These are phyloP conservation scores for Rhogogaster chlorosoma DNA, from an alignment of 2,888 invertebrate genomes.

Conservation along the genomic window DNA sequence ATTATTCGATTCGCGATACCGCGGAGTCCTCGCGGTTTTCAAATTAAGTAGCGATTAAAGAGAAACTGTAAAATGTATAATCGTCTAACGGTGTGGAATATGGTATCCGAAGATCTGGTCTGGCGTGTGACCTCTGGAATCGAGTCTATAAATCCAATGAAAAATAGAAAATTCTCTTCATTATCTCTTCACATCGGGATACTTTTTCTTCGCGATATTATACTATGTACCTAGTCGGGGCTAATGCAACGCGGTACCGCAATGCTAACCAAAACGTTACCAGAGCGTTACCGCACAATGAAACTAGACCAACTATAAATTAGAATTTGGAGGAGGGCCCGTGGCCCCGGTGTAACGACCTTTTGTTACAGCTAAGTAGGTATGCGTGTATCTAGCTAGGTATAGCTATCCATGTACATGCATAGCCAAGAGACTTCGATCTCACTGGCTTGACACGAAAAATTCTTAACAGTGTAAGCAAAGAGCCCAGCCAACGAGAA, in stretches of 20 bases:
- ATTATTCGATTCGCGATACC: neutral
- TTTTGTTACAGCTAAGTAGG: neutral
- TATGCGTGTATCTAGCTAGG: neutral
- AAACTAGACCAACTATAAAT: constrained; percentile 14
- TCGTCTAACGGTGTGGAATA: neutral
- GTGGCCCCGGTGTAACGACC: constrained; percentile 23
- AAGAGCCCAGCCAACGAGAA: neutral
- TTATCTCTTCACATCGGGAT: too few relatives aligned
- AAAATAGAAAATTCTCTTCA: too few relatives aligned
- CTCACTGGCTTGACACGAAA: neutral
- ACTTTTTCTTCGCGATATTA: neutral
- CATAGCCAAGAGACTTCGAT: neutral
- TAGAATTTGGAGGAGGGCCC: neutral
- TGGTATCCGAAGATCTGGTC: neutral
- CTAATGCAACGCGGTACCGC: neutral
- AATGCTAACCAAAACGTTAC: constrained; percentile 25
- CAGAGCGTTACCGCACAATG: constrained; percentile 29
- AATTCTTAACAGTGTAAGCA: neutral
- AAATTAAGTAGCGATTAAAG: neutral
- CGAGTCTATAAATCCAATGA: too few relatives aligned
- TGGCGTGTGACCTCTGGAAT: too few relatives aligned
- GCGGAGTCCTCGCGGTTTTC: neutral
- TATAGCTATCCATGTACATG: neutral
- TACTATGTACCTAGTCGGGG: too few relatives aligned
- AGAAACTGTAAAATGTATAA: neutral